Percentiles rank a stretch among this genome's conserved stretches.
Evolutionary conservation across 1,140 invertebrate genomes (phyloP).

Genomic region (Solenopsis fugax): DNA sequence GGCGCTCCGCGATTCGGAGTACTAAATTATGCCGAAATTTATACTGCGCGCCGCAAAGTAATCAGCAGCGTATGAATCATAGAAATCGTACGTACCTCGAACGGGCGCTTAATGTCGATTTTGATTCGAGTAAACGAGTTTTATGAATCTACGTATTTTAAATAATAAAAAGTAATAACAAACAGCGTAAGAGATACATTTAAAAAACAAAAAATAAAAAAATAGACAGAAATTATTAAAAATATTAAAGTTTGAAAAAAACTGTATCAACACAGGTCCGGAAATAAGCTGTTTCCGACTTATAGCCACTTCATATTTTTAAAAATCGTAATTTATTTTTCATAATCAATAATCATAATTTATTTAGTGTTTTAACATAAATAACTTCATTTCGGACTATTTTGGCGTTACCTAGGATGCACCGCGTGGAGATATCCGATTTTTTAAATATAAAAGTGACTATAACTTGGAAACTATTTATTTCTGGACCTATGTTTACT

Average conservation of each 20-base stretch:
- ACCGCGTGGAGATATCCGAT: no score
- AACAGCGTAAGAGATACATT: not conserved
- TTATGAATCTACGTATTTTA: not conserved
- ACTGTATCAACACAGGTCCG: no score
- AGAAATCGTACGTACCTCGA: not conserved
- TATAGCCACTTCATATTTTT: no score
- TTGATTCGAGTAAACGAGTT: conserved; percentile 2
- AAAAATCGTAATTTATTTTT: no score
- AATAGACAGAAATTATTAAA: not conserved
- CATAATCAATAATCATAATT: no score
- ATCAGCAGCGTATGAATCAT: conserved; percentile 2
- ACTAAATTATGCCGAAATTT: conserved; percentile 22
- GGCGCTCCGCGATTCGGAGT: not conserved
- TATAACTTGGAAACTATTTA: no score
- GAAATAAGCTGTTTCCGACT: no score
- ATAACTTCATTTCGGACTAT: no score
- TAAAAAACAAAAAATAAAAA: not conserved
- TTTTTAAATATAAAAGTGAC: no score
- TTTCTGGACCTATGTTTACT: no score
- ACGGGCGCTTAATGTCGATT: conserved; percentile 9
- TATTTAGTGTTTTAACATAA: no score
- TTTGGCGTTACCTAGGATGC: no score
- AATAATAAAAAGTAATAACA: not conserved
- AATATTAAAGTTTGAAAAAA: not conserved
- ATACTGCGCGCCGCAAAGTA: not conserved